phyloP scores from a whole-genome alignment of 2,113 vertebrate genomes.

The Trachemys scripta region DNA sequence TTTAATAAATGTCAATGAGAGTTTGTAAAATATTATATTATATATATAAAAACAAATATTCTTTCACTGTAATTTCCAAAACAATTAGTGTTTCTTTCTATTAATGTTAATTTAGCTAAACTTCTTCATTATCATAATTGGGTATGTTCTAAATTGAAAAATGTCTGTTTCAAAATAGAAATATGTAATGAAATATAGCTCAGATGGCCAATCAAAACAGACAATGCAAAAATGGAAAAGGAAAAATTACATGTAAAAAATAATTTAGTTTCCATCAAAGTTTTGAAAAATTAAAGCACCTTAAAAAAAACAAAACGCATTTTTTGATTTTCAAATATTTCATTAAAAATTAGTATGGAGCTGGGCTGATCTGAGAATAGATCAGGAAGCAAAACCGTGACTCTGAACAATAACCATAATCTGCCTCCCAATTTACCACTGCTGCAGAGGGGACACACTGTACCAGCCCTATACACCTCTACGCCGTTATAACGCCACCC shows the following conservation, averaged over 20 bases:
- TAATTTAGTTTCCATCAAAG: neutral
- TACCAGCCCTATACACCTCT: neutral
- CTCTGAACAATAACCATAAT: neutral
- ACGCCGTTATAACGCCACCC: too few species aligned
- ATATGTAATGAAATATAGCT: neutral
- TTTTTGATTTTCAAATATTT: neutral
- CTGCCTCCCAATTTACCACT: neutral
- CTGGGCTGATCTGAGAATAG: neutral
- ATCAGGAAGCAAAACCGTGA: neutral
- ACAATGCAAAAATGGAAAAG: conserved; percentile 2
- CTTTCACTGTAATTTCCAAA: neutral
- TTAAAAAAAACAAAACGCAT: neutral
- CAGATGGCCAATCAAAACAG: neutral
- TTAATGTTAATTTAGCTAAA: conserved; percentile 14
- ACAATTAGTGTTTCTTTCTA: neutral
- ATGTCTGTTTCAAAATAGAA: neutral
- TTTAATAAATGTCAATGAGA: neutral
- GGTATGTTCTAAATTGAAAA: neutral
- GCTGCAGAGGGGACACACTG: neutral
- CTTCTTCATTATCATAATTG: conserved; percentile 15
- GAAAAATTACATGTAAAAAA: neutral
- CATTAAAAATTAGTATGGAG: neutral
- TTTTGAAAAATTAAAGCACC: neutral
- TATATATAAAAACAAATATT: neutral
- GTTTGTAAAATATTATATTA: neutral